Evolutionary conservation across 64 coral and sea anemone genomes (phyloP).

Genomic region (Stylophora pistillata): DNA sequence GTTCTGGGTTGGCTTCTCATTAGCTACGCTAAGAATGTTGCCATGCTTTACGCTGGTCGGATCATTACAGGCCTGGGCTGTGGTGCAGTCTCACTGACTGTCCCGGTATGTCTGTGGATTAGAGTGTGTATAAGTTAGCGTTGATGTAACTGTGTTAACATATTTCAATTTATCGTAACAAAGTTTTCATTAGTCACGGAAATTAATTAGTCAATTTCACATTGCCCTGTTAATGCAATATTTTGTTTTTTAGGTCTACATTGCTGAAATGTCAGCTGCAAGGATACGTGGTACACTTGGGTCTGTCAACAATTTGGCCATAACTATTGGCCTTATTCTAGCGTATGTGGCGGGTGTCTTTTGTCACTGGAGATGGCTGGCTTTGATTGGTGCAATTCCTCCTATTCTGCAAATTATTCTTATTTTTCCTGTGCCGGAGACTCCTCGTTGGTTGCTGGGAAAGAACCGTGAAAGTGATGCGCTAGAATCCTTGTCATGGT

Average conservation of each 20-base stretch:
- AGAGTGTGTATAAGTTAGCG: no score
- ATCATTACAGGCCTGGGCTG: no score
- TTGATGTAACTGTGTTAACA: no score
- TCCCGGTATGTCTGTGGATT: no score
- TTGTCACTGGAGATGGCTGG: constrained; percentile 67
- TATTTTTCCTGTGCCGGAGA: constrained; percentile 79
- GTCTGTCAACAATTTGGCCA: constrained; percentile 68
- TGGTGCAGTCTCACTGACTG: no score
- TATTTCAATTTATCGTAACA: no score
- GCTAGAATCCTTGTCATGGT: constrained; percentile 49
- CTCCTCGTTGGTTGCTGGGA: constrained; percentile 80
- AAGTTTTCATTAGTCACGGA: no score
- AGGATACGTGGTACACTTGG: constrained; percentile 74
- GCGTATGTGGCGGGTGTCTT: constrained; percentile 69
- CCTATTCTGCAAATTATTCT: constrained; percentile 50
- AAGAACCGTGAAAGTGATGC: constrained; percentile 64
- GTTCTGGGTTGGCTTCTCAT: no score
- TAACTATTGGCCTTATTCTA: constrained; percentile 68
- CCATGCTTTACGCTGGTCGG: no score
- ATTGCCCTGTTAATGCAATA: background rate
- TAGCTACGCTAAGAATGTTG: no score
- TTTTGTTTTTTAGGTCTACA: constrained; percentile 71
- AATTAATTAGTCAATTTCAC: no score
- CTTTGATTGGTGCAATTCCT: constrained; percentile 63
- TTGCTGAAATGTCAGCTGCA: constrained; percentile 85